Percentiles rank a stretch among this genome's conserved stretches.
Conservation (phyloP, 2,888 invertebrate genomes). For the Mamestra brassicae region DNA sequence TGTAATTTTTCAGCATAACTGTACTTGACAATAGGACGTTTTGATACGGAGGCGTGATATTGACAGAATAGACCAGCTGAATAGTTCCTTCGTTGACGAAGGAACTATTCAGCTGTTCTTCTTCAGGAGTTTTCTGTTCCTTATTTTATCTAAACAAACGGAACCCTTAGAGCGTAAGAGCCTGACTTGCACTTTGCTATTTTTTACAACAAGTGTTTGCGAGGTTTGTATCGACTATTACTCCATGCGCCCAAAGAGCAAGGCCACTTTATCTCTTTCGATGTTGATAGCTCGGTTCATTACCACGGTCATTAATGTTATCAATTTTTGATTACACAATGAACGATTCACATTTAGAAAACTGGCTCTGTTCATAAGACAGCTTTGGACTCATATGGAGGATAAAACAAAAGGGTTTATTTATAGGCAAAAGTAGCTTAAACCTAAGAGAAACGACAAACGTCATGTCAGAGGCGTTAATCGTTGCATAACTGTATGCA, state of each 20-base stretch:
- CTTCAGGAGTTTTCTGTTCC: background rate
- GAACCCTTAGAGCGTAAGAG: background rate
- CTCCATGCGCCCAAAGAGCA: slow-evolving; percentile 28
- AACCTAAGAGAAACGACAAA: too few relatives aligned
- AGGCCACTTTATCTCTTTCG: slow-evolving; percentile 37
- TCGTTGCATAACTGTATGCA: too few relatives aligned
- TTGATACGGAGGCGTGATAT: too few relatives aligned
- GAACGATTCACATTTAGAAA: background rate
- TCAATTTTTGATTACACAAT: slow-evolving; percentile 30
- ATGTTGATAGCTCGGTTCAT: slow-evolving; percentile 43
- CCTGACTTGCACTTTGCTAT: background rate
- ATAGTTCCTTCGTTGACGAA: too few relatives aligned
- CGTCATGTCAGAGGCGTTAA: too few relatives aligned
- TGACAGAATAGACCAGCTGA: too few relatives aligned
- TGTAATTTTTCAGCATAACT: too few relatives aligned
- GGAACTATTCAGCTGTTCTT: too few relatives aligned
- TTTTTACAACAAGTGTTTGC: background rate
- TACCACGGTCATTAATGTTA: slow-evolving; percentile 26
- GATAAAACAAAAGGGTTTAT: too few relatives aligned
- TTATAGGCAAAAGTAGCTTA: too few relatives aligned
- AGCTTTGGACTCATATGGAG: too few relatives aligned
- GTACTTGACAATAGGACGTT: too few relatives aligned
- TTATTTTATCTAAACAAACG: background rate
- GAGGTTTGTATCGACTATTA: slow-evolving; percentile 1
- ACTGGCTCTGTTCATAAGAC: background rate